A percentile compares a stretch with the other conserved stretches of the same genome.
Evolutionary conservation across 2,113 vertebrate species (phyloP).

Genomic region (Felis chaus): DNA sequence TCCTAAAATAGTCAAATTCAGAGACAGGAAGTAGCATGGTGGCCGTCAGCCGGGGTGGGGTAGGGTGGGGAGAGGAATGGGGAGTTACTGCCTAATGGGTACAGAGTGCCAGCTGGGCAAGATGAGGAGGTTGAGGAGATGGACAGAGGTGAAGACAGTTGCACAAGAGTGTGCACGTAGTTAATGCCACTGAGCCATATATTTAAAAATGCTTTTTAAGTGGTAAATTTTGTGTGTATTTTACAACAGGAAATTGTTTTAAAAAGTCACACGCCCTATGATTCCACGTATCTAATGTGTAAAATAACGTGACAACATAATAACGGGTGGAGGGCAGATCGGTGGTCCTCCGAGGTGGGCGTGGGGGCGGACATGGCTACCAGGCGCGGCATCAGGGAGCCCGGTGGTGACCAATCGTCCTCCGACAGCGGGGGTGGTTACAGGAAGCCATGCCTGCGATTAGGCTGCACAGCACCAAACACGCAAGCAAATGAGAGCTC

Average conservation of each 20-base stretch:
- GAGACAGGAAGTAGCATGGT: neutral
- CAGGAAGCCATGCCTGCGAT: accelerated
- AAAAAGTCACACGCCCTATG: neutral
- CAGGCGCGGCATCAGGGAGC: neutral
- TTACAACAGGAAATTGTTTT: neutral
- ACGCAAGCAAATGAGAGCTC: accelerated
- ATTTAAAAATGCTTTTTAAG: neutral
- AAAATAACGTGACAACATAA: neutral
- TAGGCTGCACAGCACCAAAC: accelerated
- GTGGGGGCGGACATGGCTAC: accelerated
- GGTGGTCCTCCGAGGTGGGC: too few relatives aligned
- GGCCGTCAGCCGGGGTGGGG: too few relatives aligned
- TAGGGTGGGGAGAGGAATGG: neutral
- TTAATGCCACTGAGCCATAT: neutral
- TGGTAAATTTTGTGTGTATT: neutral
- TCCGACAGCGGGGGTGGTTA: neutral
- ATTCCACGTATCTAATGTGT: neutral
- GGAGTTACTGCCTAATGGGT: too few relatives aligned
- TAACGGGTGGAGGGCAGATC: neutral
- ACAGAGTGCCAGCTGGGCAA: neutral
- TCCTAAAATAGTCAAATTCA: neutral
- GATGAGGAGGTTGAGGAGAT: neutral
- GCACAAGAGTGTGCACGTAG: accelerated
- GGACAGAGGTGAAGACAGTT: neutral
- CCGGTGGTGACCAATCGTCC: neutral